These are phyloP conservation scores for Drosophila sordidula DNA, from an alignment of 2,888 invertebrate species.

Conservation along the genomic window DNA sequence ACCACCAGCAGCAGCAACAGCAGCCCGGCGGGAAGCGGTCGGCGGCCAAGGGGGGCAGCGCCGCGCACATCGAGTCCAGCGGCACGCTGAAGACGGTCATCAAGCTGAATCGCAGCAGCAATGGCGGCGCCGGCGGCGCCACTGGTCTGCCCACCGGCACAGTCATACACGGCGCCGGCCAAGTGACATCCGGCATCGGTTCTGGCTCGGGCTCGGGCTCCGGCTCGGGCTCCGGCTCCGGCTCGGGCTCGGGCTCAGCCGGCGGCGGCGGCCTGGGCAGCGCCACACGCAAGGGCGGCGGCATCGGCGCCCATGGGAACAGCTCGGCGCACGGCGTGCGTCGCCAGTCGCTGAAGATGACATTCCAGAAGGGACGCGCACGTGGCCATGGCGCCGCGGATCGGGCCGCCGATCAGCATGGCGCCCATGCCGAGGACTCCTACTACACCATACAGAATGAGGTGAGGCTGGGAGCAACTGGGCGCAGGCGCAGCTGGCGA, in stretches of 20 bases:
- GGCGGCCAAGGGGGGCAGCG: conserved; percentile 62
- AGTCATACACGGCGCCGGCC: conserved; percentile 59
- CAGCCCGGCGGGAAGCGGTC: conserved; percentile 66
- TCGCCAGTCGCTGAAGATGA: conserved; percentile 91
- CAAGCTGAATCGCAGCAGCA: conserved; percentile 88
- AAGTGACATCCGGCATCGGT: neutral
- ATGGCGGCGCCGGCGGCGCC: conserved; percentile 56
- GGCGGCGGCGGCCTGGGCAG: conserved; percentile 21
- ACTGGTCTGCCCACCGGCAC: conserved; percentile 59
- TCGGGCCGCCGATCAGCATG: conserved; percentile 79
- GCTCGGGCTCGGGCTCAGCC: neutral
- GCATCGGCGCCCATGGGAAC: conserved; percentile 33
- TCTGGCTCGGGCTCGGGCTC: neutral
- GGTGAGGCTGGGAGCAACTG: conserved; percentile 84
- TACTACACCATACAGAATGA: conserved; percentile 91
- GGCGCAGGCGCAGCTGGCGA: too few relatives aligned
- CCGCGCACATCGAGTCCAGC: conserved; percentile 87
- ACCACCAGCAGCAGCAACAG: conserved; percentile 58
- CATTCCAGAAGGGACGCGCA: conserved; percentile 90
- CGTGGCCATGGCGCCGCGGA: conserved; percentile 86
- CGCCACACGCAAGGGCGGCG: conserved; percentile 64
- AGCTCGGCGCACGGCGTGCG: conserved; percentile 70
- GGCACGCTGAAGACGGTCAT: conserved; percentile 94
- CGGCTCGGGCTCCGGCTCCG: neutral
- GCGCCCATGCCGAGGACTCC: conserved; percentile 83